phyloP scores from a whole-genome alignment of 2,888 invertebrate genomes.

The Ochropleura plecta region DNA sequence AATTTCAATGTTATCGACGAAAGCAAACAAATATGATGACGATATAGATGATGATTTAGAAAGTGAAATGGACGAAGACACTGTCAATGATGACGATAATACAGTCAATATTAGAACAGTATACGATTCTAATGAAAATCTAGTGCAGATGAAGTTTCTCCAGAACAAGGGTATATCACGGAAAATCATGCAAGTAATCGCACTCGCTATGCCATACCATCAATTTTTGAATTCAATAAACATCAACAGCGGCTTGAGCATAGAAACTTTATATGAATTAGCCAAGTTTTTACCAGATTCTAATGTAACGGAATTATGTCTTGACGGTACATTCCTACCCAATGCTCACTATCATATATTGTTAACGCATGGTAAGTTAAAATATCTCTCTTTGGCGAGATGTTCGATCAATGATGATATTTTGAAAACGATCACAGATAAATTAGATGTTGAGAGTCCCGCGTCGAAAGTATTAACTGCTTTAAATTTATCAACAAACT shows the following conservation, averaged over 20 bases:
- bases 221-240: slow-evolving; percentile 64
- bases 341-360: slow-evolving; percentile 75
- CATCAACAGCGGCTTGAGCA: slow-evolving; percentile 72
- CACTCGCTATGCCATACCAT: slow-evolving; percentile 73
- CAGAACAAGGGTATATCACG: slow-evolving; percentile 73
- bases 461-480: slow-evolving; percentile 72
- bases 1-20: not conserved
- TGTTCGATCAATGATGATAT: slow-evolving; percentile 76
- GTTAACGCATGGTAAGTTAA: slow-evolving; percentile 67
- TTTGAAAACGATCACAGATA: slow-evolving; percentile 70
- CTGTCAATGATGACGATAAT: accelerated
- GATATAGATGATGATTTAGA: not conserved
- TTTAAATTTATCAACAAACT: slow-evolving; percentile 79
- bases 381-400: slow-evolving; percentile 75
- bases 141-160: slow-evolving; percentile 73
- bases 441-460: slow-evolving; percentile 67
- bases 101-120: slow-evolving; percentile 59
- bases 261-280: slow-evolving; percentile 73
- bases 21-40: not conserved
- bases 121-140: slow-evolving; percentile 68
- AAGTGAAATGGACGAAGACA: accelerated
- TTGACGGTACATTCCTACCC: slow-evolving; percentile 72
- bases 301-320: slow-evolving; percentile 76
- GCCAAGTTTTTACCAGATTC: slow-evolving; percentile 70
- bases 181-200: slow-evolving; percentile 72